phyloP scores from a whole-genome alignment of 2,888 invertebrate species.

The Tricholauxania praeusta region DNA sequence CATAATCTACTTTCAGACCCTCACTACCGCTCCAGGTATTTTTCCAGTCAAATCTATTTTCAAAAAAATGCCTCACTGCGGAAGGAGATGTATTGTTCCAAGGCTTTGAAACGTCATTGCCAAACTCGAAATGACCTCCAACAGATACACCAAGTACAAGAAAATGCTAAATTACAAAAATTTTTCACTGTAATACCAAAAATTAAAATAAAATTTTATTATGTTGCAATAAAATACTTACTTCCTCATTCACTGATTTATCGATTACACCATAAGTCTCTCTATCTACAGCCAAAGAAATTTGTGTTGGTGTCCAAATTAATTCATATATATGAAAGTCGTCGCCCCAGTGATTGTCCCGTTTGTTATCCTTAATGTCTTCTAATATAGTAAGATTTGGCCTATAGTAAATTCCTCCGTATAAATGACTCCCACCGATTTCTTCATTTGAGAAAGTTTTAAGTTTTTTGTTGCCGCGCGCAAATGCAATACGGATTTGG shows the following conservation, averaged over 20 bases:
- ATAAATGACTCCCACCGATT: constrained; percentile 47
- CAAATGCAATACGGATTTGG: constrained; percentile 78
- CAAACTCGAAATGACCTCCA: constrained; percentile 80
- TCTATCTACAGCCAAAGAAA: constrained; percentile 70
- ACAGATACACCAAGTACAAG: constrained; percentile 81
- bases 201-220: too few relatives aligned
- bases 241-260: constrained; percentile 68
- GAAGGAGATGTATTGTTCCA: constrained; percentile 79
- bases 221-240: not conserved
- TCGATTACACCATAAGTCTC: constrained; percentile 69
- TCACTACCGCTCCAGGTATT: constrained; percentile 75
- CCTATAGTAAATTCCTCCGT: constrained; percentile 40
- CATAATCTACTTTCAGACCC: constrained; percentile 59
- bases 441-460: constrained; percentile 22
- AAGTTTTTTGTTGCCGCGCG: constrained; percentile 72
- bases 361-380: not conserved
- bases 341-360: constrained; percentile 68
- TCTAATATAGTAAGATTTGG: too few relatives aligned
- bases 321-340: constrained; percentile 78
- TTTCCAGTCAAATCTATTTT: constrained; percentile 74
- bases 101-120: constrained; percentile 75
- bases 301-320: constrained; percentile 71
- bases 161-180: constrained; percentile 74
- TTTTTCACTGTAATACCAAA: too few relatives aligned
- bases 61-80: constrained; percentile 79